Percentiles rank a stretch among this genome's conserved stretches.
phyloP scores from a whole-genome alignment of 1,140 invertebrate genomes.

The Bombus superbus region DNA sequence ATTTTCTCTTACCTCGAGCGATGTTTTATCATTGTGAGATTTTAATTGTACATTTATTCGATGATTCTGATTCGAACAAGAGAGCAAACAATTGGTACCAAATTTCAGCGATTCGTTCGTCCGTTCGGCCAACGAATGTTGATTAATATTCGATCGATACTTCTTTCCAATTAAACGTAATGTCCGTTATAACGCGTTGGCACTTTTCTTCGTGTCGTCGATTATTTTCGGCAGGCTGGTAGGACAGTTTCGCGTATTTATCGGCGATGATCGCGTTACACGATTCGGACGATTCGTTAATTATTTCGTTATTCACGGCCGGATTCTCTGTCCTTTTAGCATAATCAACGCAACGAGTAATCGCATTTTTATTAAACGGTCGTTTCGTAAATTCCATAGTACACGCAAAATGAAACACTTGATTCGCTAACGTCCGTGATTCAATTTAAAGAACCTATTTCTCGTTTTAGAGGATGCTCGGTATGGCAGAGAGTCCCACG shows the following conservation, averaged over 20 bases:
- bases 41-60: slow-evolving; percentile 9
- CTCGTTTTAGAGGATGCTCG: background rate
- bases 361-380: slow-evolving; percentile 15
- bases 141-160: slow-evolving; percentile 16
- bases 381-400: background rate
- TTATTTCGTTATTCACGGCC: slow-evolving; percentile 6
- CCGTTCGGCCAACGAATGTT: background rate
- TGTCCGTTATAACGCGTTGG: slow-evolving; percentile 7
- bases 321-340: background rate
- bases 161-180: slow-evolving; percentile 30
- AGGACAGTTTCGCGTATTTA: slow-evolving; percentile 9
- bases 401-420: background rate
- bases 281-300: slow-evolving; percentile 22
- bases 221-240: slow-evolving; percentile 1
- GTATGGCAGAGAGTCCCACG: too few species aligned
- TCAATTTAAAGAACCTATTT: background rate
- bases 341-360: slow-evolving; percentile 11
- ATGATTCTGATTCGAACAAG: background rate
- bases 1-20: background rate
- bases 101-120: background rate
- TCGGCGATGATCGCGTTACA: slow-evolving; percentile 1
- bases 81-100: background rate
- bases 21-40: background rate
- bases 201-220: slow-evolving; percentile 13
- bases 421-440: background rate